Evolutionary conservation across 2,113 vertebrate species (phyloP).

Genomic region (Sebastes schlegelii): DNA sequence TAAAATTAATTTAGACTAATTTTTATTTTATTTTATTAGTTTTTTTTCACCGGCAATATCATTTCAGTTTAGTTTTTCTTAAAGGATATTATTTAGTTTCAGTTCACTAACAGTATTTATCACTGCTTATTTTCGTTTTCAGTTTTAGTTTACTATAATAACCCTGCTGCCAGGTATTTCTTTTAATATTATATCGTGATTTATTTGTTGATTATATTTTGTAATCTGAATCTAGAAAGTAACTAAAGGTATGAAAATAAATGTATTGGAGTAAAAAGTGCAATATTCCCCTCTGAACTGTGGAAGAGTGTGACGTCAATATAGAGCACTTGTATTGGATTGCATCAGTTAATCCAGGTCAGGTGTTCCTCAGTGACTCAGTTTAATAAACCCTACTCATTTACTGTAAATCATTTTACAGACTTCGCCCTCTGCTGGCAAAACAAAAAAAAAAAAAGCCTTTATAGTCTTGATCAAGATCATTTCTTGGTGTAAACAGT

Average conservation of each 20-base stretch:
- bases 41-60: no score
- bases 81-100: no score
- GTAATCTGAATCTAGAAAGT: not conserved
- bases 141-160: no score
- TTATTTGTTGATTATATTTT: not conserved
- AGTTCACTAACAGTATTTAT: no score
- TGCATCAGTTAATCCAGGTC: not conserved
- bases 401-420: constrained; percentile 13
- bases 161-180: no score
- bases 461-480: not conserved
- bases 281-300: no score
- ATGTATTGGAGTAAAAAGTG: not conserved
- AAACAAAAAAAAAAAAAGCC: not conserved
- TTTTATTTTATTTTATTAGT: no score
- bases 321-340: not conserved
- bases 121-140: no score
- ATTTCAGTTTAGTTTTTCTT: no score
- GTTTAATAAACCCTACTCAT: not conserved
- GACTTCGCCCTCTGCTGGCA: constrained; percentile 16
- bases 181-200: not conserved
- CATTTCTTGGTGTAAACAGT: not conserved
- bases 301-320: not conserved
- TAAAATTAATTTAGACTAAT: no score
- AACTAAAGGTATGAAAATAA: not conserved
- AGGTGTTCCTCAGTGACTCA: not conserved